Conservation (phyloP, 2,113 vertebrate genomes). For the Crotophaga sulcirostris region DNA sequence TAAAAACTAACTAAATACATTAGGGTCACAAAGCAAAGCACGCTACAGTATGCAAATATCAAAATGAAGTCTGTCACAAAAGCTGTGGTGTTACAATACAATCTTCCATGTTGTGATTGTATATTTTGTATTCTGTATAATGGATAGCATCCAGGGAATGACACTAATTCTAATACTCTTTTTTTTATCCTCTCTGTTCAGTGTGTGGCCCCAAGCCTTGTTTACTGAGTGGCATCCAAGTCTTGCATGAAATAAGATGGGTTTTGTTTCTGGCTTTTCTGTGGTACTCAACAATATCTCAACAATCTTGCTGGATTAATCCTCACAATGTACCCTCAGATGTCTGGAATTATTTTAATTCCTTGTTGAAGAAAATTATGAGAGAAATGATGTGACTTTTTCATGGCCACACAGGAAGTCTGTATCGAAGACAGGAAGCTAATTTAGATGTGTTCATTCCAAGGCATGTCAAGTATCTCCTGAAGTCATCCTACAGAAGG, state of each 20-base stretch:
- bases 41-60: constrained; percentile 2
- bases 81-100: constrained; percentile 62
- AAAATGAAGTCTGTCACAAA: constrained; percentile 56
- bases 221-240: constrained; percentile 64
- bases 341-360: constrained; percentile 39
- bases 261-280: constrained; percentile 59
- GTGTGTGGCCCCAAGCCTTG: constrained; percentile 61
- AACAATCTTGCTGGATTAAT: constrained; percentile 26
- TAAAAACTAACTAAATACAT: constrained; percentile 29
- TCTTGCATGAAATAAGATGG: constrained; percentile 39
- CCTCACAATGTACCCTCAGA: constrained; percentile 22
- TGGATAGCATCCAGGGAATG: constrained; percentile 52
- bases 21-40: constrained; percentile 46
- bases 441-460: background rate
- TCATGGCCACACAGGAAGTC: background rate
- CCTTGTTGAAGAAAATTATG: constrained; percentile 1
- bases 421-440: background rate
- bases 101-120: constrained; percentile 55
- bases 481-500: background rate
- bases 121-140: constrained; percentile 59
- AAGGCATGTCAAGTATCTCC: background rate
- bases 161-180: constrained; percentile 55
- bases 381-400: background rate
- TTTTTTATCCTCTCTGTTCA: constrained; percentile 55
- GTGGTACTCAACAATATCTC: constrained; percentile 51